phyloP scores from a whole-genome alignment of 1,140 invertebrate species.

The Drosophila subobscura region DNA sequence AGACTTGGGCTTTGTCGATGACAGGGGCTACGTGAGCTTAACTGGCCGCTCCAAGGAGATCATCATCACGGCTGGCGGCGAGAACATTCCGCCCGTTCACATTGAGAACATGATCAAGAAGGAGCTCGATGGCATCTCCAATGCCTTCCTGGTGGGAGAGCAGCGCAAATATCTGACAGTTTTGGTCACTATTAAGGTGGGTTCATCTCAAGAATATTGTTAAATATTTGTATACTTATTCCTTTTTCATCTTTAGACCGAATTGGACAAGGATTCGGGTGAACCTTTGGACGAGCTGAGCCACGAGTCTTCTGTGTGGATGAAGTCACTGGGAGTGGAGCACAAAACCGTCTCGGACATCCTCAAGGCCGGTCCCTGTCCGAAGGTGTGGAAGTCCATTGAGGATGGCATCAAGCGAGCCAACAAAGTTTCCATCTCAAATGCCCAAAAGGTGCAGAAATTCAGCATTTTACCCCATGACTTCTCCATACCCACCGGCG shows the following conservation, averaged over 20 bases:
- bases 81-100: constrained; percentile 94
- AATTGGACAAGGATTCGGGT: constrained; percentile 86
- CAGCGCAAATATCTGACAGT: constrained; percentile 93
- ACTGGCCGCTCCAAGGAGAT: constrained; percentile 95
- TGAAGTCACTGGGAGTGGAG: constrained; percentile 88
- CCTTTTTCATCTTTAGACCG: constrained; percentile 54
- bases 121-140: constrained; percentile 90
- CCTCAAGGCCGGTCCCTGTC: constrained; percentile 85
- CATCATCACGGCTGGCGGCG: constrained; percentile 96
- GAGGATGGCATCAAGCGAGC: constrained; percentile 91
- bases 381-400: constrained; percentile 88
- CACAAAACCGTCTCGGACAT: constrained; percentile 90
- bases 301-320: constrained; percentile 88
- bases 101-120: constrained; percentile 93
- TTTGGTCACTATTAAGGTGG: constrained; percentile 93
- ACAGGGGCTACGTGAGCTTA: constrained; percentile 90
- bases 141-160: constrained; percentile 95
- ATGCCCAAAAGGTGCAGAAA: constrained; percentile 95
- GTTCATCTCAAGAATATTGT: neutral
- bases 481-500: constrained; percentile 94
- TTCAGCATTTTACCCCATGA: constrained; percentile 94
- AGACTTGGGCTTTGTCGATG: constrained; percentile 91
- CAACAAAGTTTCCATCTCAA: constrained; percentile 92
- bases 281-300: constrained; percentile 89
- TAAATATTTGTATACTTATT: neutral